These are phyloP conservation scores for Leucosticte australis DNA, from an alignment of 2,113 vertebrate species.

Conservation along the genomic window DNA sequence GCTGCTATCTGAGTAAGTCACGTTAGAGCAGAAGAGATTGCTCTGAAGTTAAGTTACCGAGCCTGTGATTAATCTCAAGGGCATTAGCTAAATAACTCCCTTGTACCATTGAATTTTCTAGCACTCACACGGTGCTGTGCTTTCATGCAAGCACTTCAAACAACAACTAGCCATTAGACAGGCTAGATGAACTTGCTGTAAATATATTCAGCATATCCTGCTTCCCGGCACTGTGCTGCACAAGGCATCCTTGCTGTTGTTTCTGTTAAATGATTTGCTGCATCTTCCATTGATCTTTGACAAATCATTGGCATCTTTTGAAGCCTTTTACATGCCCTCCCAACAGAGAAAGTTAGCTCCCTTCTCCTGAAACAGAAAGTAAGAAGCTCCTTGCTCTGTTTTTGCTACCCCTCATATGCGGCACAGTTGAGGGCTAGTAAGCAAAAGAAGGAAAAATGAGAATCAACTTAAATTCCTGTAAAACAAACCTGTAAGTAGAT, in stretches of 20 bases:
- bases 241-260: background rate
- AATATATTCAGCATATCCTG: background rate
- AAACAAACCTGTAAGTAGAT: background rate
- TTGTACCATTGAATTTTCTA: background rate
- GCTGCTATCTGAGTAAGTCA: background rate
- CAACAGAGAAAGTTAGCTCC: background rate
- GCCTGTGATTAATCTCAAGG: slow-evolving; percentile 35
- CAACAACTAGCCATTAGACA: slow-evolving; percentile 23
- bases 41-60: background rate
- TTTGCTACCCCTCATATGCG: background rate
- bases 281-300: background rate
- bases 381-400: background rate
- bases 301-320: background rate
- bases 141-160: slow-evolving; percentile 25
- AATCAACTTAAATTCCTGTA: background rate
- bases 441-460: background rate
- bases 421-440: background rate
- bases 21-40: background rate
- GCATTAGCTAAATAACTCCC: slow-evolving; percentile 15
- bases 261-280: background rate
- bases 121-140: background rate
- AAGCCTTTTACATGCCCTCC: background rate
- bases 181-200: background rate
- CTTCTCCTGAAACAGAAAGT: background rate
- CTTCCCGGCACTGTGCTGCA: background rate